Evolutionary conservation across 2,888 invertebrate species (phyloP).

Genomic region (Ormyrus pomaceus): DNA sequence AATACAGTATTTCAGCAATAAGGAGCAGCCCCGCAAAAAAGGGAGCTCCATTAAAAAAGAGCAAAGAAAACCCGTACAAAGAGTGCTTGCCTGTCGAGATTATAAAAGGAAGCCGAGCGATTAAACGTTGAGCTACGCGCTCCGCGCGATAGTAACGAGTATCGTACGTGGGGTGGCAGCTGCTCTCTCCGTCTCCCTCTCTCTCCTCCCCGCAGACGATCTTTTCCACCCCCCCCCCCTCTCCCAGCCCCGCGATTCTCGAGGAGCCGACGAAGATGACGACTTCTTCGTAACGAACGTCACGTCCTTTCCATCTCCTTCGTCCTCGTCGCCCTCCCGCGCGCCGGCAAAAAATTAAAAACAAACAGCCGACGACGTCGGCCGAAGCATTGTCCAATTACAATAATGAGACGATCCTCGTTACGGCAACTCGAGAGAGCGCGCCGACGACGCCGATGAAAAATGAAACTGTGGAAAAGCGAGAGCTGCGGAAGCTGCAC

Average conservation of each 20-base stretch:
- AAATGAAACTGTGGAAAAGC: slow-evolving; percentile 57
- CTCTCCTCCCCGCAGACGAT: slow-evolving; percentile 6
- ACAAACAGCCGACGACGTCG: slow-evolving; percentile 55
- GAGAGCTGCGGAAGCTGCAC: not conserved
- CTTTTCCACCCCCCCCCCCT: slow-evolving; percentile 30
- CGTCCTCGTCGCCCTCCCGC: not conserved
- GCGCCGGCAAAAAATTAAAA: slow-evolving; percentile 56
- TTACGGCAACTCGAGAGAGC: slow-evolving; percentile 55
- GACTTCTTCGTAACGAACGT: slow-evolving; percentile 59
- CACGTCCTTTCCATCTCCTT: slow-evolving; percentile 46
- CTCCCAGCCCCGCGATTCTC: slow-evolving; percentile 3
- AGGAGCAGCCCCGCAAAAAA: too few relatives aligned
- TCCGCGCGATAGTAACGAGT: slow-evolving; percentile 43
- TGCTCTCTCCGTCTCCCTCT: slow-evolving; percentile 2
- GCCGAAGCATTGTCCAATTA: slow-evolving; percentile 67
- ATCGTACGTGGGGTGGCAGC: slow-evolving; percentile 49
- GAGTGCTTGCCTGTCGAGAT: slow-evolving; percentile 37
- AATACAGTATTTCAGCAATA: too few relatives aligned
- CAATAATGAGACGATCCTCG: slow-evolving; percentile 68
- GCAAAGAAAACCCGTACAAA: not conserved
- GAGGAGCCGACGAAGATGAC: slow-evolving; percentile 43
- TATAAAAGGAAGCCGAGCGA: slow-evolving; percentile 46
- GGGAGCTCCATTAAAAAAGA: not conserved
- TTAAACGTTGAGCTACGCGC: slow-evolving; percentile 43
- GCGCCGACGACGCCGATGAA: slow-evolving; percentile 56